Percentiles rank a stretch among this genome's conserved stretches.
These are phyloP conservation scores for Pocillopora damicornis DNA, from an alignment of 64 coral and sea anemone species.

Conservation along the genomic window DNA sequence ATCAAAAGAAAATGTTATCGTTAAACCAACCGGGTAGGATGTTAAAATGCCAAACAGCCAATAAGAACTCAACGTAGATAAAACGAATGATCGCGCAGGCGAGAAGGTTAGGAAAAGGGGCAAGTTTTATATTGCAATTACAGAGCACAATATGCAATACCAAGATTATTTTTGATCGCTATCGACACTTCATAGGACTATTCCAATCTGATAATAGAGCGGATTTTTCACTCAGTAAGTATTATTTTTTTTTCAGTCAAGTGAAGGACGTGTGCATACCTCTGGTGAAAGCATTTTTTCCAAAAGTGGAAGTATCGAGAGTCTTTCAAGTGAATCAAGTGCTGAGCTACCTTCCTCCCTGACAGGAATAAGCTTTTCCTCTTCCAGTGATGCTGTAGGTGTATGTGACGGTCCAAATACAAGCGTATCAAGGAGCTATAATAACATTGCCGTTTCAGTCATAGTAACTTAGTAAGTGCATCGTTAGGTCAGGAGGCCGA, in stretches of 20 bases:
- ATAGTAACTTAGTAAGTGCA: neutral
- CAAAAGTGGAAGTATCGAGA: neutral
- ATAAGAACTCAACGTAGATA: too few relatives aligned
- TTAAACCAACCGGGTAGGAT: too few relatives aligned
- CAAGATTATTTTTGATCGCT: too few relatives aligned
- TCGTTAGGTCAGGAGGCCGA: neutral
- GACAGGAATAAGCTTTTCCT: constrained; percentile 24
- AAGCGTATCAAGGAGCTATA: neutral
- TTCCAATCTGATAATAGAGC: too few relatives aligned
- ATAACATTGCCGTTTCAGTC: neutral
- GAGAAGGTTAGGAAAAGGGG: too few relatives aligned
- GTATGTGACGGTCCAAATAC: neutral
- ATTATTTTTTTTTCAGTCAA: neutral
- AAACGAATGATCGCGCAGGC: too few relatives aligned
- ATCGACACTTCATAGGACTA: too few relatives aligned
- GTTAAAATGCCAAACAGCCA: too few relatives aligned
- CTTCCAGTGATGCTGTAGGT: constrained; percentile 11
- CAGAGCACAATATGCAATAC: too few relatives aligned
- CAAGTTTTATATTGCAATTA: too few relatives aligned
- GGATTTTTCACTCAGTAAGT: too few relatives aligned
- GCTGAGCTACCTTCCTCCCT: constrained; percentile 1
- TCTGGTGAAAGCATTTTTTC: neutral
- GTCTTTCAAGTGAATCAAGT: neutral
- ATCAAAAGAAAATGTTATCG: too few relatives aligned
- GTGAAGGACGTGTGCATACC: neutral